These are phyloP conservation scores for Hydrolagus affinis DNA, from an alignment of 2,113 vertebrate genomes.

Conservation along the genomic window DNA sequence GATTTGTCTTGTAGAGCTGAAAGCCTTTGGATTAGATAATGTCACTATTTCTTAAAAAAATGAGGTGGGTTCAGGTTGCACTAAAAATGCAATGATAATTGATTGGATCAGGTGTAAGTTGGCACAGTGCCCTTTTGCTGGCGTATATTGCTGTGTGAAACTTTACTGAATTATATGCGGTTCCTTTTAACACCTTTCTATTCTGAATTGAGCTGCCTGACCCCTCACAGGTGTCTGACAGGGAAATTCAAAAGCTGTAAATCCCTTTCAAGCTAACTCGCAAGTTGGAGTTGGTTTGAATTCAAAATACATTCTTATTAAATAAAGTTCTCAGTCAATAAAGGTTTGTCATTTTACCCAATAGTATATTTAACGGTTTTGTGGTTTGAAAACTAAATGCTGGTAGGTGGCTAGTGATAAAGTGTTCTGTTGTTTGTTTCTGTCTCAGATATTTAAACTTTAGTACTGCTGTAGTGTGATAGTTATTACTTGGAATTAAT, in stretches of 20 bases:
- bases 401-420: too few relatives aligned
- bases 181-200: neutral
- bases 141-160: neutral
- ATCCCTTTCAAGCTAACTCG: neutral
- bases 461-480: too few relatives aligned
- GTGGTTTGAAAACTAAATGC: too few relatives aligned
- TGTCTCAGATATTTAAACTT: too few relatives aligned
- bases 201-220: neutral
- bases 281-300: neutral
- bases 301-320: neutral
- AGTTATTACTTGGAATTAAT: too few relatives aligned
- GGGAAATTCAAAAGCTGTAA: neutral
- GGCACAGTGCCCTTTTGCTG: neutral
- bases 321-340: neutral
- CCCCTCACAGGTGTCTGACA: neutral
- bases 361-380: too few relatives aligned
- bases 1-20: conserved; percentile 14
- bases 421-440: too few relatives aligned
- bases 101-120: neutral
- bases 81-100: neutral
- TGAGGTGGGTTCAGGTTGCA: neutral
- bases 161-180: neutral
- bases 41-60: neutral
- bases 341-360: neutral
- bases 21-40: conserved; percentile 24